phyloP scores from a whole-genome alignment of 2,888 invertebrate species.

The Euspilapteryx auroguttella region DNA sequence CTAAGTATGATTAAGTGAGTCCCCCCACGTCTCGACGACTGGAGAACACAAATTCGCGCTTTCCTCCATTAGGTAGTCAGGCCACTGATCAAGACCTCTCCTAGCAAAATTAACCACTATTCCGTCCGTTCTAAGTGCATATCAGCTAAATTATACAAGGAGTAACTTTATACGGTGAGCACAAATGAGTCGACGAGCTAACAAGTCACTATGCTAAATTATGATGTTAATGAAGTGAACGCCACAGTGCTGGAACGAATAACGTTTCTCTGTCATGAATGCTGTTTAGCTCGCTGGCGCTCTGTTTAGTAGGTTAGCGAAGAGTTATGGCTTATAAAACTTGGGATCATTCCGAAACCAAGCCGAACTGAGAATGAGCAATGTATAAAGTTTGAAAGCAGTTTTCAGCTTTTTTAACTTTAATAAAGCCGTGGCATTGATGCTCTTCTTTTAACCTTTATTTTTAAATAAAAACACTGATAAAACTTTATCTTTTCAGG shows the following conservation, averaged over 20 bases:
- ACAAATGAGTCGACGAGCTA: constrained; percentile 13
- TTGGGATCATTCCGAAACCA: no score
- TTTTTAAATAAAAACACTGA: no score
- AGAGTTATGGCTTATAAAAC: no score
- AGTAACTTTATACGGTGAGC: constrained; percentile 14
- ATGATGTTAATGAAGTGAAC: constrained; percentile 10
- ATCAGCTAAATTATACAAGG: constrained; percentile 10
- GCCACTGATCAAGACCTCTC: background rate
- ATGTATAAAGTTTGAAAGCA: no score
- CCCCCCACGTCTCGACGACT: constrained; percentile 17
- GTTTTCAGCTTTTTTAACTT: no score
- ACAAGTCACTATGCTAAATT: constrained; percentile 13
- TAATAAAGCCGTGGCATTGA: no score
- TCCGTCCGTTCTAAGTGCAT: background rate
- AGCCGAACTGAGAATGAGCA: no score
- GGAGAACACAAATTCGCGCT: constrained; percentile 16
- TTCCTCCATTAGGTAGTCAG: constrained; percentile 12
- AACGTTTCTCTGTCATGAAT: constrained; percentile 2
- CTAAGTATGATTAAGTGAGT: constrained; percentile 24
- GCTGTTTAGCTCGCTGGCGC: no score
- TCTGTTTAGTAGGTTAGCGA: no score
- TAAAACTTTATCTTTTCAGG: no score
- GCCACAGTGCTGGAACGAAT: background rate
- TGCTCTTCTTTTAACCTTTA: no score
- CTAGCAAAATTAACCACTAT: background rate